phyloP scores from a whole-genome alignment of 92 coral and sea anemone genomes.

The Pocillopora grandis region DNA sequence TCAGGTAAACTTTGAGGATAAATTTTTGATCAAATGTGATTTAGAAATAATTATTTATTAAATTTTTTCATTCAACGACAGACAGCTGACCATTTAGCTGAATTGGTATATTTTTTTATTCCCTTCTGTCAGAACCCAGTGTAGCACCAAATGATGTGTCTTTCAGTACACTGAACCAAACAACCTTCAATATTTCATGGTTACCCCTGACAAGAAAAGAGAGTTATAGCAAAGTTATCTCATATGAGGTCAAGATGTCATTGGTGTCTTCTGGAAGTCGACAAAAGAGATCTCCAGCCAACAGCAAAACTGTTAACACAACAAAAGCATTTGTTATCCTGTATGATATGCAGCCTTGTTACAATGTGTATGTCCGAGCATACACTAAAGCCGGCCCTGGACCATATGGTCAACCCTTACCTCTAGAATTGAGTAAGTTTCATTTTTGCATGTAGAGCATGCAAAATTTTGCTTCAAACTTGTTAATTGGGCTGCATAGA shows the following conservation, averaged over 20 bases:
- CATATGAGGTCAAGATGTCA: conserved; percentile 1
- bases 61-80: background rate
- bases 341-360: background rate
- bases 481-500: background rate
- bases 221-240: conserved; percentile 16
- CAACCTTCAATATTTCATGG: conserved; percentile 31
- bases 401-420: background rate
- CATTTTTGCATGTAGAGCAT: background rate
- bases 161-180: conserved; percentile 1
- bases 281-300: background rate
- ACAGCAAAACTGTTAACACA: background rate
- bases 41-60: too few species aligned
- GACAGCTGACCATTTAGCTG: background rate
- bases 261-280: background rate
- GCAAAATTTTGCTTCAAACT: too few species aligned
- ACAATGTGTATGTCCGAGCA: conserved; percentile 6
- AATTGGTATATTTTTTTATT: background rate
- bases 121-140: background rate
- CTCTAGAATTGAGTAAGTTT: background rate
- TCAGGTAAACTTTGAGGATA: too few species aligned
- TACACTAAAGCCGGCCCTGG: conserved; percentile 18
- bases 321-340: conserved; percentile 5
- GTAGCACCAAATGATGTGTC: conserved; percentile 3
- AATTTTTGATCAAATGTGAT: too few species aligned
- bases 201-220: conserved; percentile 2